Evolutionary conservation across 2,113 vertebrate genomes (phyloP).

Genomic region (Paracanthobrama guichenoti): DNA sequence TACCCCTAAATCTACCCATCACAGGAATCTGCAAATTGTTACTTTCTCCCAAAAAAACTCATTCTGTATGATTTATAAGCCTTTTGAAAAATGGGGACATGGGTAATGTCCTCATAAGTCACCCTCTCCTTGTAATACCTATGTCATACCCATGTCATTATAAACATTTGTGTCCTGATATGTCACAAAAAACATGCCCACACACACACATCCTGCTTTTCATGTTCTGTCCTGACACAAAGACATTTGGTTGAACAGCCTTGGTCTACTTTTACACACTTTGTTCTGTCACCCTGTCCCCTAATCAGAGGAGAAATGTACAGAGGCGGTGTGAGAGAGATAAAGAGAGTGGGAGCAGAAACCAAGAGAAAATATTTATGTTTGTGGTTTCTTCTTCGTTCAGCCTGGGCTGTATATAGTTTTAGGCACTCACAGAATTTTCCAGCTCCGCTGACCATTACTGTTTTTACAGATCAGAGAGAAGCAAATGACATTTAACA

Average conservation of each 20-base stretch:
- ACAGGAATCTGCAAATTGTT: no score
- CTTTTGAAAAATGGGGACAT: no score
- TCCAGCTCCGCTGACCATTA: neutral
- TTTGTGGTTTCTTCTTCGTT: neutral
- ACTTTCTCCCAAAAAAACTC: no score
- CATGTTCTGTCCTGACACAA: neutral
- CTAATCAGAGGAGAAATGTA: neutral
- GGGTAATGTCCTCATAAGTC: no score
- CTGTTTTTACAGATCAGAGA: constrained; percentile 14
- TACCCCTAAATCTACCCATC: no score
- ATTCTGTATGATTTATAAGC: no score
- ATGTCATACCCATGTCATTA: no score
- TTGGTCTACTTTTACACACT: neutral
- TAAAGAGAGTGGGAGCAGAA: neutral
- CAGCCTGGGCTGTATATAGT: neutral
- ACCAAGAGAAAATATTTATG: neutral
- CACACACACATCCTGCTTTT: neutral
- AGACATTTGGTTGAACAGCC: neutral
- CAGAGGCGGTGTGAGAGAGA: neutral
- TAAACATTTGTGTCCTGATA: no score
- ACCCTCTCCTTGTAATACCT: no score
- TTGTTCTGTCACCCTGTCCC: neutral
- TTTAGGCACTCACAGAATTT: neutral
- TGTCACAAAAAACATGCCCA: no score
- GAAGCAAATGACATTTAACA: constrained; percentile 2